Percentiles rank a stretch among this genome's conserved stretches.
Evolutionary conservation across 2,797 vertebrate genomes (phyloP).

Genomic region (Nothura maculosa): DNA sequence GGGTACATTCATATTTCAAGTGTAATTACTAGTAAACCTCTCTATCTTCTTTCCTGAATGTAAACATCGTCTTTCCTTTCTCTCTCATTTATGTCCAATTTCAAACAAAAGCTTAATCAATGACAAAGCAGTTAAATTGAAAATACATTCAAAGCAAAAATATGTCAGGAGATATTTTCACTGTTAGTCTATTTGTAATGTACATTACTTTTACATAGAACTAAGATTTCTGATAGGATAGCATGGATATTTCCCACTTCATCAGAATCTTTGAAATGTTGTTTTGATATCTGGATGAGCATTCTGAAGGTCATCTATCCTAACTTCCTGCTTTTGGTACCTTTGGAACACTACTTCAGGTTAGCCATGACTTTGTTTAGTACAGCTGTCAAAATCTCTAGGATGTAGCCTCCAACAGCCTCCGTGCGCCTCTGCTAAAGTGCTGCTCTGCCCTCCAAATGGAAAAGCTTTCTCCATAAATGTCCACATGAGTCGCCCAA

Average conservation of each 20-base stretch:
- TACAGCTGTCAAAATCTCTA: not conserved
- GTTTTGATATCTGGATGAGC: not conserved
- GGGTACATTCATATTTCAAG: not conserved
- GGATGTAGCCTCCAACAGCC: not conserved
- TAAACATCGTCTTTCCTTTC: not conserved
- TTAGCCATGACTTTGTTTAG: not conserved
- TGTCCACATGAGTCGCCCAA: accelerated
- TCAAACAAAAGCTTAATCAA: not conserved
- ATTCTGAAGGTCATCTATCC: not conserved
- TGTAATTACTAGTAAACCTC: not conserved
- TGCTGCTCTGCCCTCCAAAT: not conserved
- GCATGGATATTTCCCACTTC: not conserved
- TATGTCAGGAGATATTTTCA: not conserved
- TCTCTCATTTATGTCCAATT: not conserved
- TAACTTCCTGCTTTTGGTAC: not conserved
- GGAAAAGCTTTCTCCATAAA: not conserved
- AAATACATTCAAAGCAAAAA: not conserved
- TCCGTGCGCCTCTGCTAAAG: accelerated
- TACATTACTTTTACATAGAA: not conserved
- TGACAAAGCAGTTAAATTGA: not conserved
- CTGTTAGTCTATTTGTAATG: not conserved
- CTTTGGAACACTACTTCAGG: accelerated
- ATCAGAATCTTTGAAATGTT: not conserved
- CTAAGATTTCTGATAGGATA: not conserved
- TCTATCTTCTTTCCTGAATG: not conserved